These are phyloP conservation scores for Amphiprion percula DNA, from an alignment of 2,113 vertebrate species.

Conservation along the genomic window DNA sequence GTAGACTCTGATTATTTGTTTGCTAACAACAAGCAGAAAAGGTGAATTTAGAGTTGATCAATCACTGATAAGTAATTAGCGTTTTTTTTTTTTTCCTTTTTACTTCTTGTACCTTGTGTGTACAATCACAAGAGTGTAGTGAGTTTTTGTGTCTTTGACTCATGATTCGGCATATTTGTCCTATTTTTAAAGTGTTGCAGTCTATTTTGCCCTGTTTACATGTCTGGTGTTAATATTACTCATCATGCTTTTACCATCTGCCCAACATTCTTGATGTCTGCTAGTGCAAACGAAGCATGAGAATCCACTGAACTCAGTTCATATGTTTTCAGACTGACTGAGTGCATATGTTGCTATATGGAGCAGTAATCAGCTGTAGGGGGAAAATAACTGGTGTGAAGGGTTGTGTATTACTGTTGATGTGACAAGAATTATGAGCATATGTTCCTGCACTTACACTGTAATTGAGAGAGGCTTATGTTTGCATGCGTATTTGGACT, in stretches of 20 bases:
- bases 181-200: conserved; percentile 27
- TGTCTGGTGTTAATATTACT: conserved; percentile 43
- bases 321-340: conserved; percentile 12
- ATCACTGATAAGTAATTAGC: too few relatives aligned
- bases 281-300: conserved; percentile 46
- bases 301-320: conserved; percentile 36
- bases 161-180: conserved; percentile 13
- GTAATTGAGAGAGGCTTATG: not conserved
- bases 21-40: too few relatives aligned
- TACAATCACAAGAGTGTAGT: too few relatives aligned
- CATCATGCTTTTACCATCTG: conserved; percentile 56
- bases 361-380: conserved; percentile 28
- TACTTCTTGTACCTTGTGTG: too few relatives aligned
- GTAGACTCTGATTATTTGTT: too few relatives aligned
- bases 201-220: conserved; percentile 31
- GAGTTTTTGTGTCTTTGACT: conserved; percentile 16
- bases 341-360: conserved; percentile 19
- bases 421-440: conserved; percentile 18
- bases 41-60: too few relatives aligned
- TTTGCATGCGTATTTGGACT: conserved; percentile 13
- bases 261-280: conserved; percentile 28
- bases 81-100: too few relatives aligned
- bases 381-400: conserved; percentile 2
- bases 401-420: conserved; percentile 3
- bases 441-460: not conserved